phyloP scores from a whole-genome alignment of 2,888 invertebrate species.

The Oegoconia quadripuncta region DNA sequence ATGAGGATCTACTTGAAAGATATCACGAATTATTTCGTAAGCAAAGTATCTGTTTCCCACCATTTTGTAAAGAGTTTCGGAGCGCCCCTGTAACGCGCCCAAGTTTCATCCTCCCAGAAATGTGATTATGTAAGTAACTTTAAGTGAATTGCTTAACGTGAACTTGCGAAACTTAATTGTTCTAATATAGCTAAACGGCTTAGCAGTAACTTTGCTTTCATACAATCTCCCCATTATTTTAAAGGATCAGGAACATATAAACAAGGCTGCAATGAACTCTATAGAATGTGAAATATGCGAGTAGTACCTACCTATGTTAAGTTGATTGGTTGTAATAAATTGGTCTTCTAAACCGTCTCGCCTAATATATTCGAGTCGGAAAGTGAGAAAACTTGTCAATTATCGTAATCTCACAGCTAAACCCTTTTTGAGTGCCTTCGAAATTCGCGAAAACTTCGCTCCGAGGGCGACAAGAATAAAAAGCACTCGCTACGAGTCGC shows the following conservation, averaged over 20 bases:
- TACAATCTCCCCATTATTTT: constrained; percentile 35
- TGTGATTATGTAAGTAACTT: constrained; percentile 66
- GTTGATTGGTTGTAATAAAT: too few species aligned
- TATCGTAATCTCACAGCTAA: constrained; percentile 22
- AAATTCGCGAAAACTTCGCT: constrained; percentile 32
- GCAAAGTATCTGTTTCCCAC: constrained; percentile 40
- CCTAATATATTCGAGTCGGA: constrained; percentile 2
- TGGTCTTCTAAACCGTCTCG: background rate
- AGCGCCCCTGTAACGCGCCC: constrained; percentile 33
- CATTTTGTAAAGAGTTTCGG: constrained; percentile 36
- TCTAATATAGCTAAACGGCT: constrained; percentile 55
- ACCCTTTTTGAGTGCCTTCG: constrained; percentile 27
- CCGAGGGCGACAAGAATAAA: constrained; percentile 57
- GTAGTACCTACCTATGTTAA: too few species aligned
- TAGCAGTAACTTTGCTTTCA: constrained; percentile 53
- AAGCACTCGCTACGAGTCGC: constrained; percentile 49
- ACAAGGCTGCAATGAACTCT: constrained; percentile 1
- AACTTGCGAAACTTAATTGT: constrained; percentile 65
- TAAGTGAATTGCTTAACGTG: constrained; percentile 67
- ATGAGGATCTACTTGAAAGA: constrained; percentile 35
- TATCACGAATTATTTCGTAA: constrained; percentile 36
- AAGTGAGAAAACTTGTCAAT: constrained; percentile 23
- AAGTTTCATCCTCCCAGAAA: constrained; percentile 54
- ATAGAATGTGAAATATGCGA: too few species aligned
- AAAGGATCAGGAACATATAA: constrained; percentile 2